Conservation (phyloP, 2,888 invertebrate genomes). For the Eumacrocentrus americanus region DNA sequence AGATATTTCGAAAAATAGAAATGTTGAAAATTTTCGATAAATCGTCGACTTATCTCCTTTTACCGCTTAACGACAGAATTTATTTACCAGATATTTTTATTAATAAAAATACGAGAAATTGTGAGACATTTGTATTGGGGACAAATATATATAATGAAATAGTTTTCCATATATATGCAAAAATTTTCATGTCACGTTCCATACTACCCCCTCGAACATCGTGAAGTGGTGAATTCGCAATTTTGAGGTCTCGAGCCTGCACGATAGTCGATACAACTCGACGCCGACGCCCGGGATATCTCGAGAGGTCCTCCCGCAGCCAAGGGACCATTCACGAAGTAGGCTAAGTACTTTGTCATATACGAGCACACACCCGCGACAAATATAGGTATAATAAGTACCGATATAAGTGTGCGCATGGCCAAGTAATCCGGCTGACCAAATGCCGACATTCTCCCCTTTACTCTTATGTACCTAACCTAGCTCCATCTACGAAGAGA, state of each 20-base stretch:
- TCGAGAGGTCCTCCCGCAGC: constrained; percentile 7
- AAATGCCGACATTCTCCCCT: background rate
- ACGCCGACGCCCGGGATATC: background rate
- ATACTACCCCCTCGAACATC: background rate
- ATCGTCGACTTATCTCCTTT: background rate
- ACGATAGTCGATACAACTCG: constrained; percentile 17
- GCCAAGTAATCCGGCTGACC: constrained; percentile 14
- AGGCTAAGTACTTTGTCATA: constrained; percentile 45
- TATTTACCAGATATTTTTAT: background rate
- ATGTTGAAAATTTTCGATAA: background rate
- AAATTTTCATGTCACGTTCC: background rate
- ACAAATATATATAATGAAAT: background rate
- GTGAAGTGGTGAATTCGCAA: background rate
- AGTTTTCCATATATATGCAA: background rate
- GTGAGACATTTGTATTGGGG: background rate
- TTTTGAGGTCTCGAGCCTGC: constrained; percentile 4
- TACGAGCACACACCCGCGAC: background rate
- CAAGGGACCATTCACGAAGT: constrained; percentile 46
- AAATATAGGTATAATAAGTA: background rate
- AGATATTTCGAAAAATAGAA: background rate
- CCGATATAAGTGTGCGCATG: background rate
- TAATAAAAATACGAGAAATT: background rate
- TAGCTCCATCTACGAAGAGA: background rate
- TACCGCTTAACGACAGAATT: too few relatives aligned
- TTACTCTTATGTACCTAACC: background rate